Conservation (phyloP, 2,797 vertebrate genomes). For the Decapterus maruadsi region DNA sequence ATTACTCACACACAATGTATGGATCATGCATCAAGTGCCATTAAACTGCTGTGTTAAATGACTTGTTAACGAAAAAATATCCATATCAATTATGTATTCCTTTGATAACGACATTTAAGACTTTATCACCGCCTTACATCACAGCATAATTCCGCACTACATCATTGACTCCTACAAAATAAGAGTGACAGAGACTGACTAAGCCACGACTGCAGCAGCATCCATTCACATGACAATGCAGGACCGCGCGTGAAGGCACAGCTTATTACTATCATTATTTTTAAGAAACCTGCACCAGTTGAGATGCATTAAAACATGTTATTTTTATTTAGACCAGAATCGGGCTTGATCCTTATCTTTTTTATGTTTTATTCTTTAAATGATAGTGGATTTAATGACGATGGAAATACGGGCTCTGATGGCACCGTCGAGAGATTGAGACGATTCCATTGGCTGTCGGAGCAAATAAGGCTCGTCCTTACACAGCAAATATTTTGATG, state of each 20-base stretch:
- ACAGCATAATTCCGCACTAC: constrained; percentile 9
- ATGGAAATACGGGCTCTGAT: constrained; percentile 39
- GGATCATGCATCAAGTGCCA: not conserved
- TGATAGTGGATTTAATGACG: constrained; percentile 3
- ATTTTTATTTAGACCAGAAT: not conserved
- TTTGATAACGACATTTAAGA: not conserved
- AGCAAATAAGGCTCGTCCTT: constrained; percentile 69
- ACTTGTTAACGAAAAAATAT: not conserved
- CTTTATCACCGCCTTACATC: not conserved
- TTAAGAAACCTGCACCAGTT: not conserved
- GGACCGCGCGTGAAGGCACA: constrained; percentile 56
- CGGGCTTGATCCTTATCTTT: not conserved
- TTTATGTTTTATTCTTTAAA: too few species aligned
- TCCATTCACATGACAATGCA: constrained; percentile 72
- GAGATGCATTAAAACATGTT: not conserved
- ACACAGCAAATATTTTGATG: constrained; percentile 79
- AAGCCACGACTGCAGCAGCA: constrained; percentile 61
- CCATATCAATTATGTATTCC: too few species aligned
- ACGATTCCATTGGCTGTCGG: constrained; percentile 65
- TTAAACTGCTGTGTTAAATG: not conserved
- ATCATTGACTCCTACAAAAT: constrained; percentile 22
- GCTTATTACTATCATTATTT: constrained; percentile 22
- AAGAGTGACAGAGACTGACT: constrained; percentile 60
- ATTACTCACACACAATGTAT: accelerated
- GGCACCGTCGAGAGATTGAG: constrained; percentile 34